Conservation (phyloP, 2,888 invertebrate species). For the Reticulitermes lucifugus region DNA sequence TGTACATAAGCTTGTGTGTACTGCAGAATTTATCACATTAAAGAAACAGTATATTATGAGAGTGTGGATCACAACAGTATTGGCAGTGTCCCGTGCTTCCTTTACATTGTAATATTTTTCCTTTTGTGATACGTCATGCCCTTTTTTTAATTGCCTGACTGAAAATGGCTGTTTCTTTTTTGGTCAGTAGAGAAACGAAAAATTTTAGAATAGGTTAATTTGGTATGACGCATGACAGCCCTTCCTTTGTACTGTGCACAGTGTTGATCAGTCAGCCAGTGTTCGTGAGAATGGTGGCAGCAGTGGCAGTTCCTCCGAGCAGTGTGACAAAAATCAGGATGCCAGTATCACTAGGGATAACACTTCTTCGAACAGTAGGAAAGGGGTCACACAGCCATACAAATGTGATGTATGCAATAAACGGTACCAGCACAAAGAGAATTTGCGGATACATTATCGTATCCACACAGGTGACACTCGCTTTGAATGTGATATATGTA, state of each 20-base stretch:
- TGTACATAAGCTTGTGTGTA: too few relatives aligned
- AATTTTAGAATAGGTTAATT: too few relatives aligned
- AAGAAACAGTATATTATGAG: too few relatives aligned
- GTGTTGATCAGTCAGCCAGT: background rate
- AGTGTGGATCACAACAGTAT: too few relatives aligned
- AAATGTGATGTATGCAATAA: conserved; percentile 1
- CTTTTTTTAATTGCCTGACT: too few relatives aligned
- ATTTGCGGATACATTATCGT: background rate
- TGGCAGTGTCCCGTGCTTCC: too few relatives aligned
- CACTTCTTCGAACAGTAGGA: background rate
- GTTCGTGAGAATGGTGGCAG: too few relatives aligned
- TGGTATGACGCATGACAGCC: background rate
- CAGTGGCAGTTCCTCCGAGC: background rate
- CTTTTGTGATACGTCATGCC: too few relatives aligned
- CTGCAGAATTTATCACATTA: too few relatives aligned
- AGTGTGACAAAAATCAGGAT: background rate
- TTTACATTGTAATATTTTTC: too few relatives aligned
- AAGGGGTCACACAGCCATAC: background rate
- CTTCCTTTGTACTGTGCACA: background rate
- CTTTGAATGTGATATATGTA: conserved; percentile 19
- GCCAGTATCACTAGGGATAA: background rate
- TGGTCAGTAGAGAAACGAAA: too few relatives aligned
- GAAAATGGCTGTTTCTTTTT: too few relatives aligned
- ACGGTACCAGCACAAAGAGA: background rate
- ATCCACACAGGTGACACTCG: conserved; percentile 29